Evolutionary conservation across 2,113 vertebrate species (phyloP).

Genomic region (Leucopsar rothschildi): DNA sequence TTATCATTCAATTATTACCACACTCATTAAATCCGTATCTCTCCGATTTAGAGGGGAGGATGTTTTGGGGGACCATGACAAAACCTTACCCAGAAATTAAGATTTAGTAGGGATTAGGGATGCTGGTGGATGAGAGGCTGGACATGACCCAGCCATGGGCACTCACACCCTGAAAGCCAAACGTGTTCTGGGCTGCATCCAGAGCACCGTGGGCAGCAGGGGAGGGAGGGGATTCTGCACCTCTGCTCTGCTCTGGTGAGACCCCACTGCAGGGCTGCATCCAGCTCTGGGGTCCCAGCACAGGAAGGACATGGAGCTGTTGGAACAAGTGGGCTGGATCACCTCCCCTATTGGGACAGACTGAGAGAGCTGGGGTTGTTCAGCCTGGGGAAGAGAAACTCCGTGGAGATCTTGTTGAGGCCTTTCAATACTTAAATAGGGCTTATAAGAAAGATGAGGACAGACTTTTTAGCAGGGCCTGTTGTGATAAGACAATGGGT

Average conservation of each 20-base stretch:
- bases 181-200: not conserved
- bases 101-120: not conserved
- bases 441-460: not conserved
- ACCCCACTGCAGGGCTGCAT: not conserved
- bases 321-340: not conserved
- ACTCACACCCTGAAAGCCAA: not conserved
- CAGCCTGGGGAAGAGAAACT: not conserved
- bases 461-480: not conserved
- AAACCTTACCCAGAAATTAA: not conserved
- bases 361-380: not conserved
- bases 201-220: not conserved
- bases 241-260: not conserved
- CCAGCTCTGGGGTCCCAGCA: accelerated
- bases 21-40: accelerated
- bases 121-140: not conserved
- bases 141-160: not conserved
- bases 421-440: not conserved
- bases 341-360: not conserved
- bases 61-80: not conserved
- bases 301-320: accelerated
- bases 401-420: not conserved
- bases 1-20: not conserved
- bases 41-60: not conserved
- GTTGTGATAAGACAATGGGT: not conserved
- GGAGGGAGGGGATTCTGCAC: not conserved